phyloP scores from a whole-genome alignment of 2,888 invertebrate genomes.

The Amiota minor region DNA sequence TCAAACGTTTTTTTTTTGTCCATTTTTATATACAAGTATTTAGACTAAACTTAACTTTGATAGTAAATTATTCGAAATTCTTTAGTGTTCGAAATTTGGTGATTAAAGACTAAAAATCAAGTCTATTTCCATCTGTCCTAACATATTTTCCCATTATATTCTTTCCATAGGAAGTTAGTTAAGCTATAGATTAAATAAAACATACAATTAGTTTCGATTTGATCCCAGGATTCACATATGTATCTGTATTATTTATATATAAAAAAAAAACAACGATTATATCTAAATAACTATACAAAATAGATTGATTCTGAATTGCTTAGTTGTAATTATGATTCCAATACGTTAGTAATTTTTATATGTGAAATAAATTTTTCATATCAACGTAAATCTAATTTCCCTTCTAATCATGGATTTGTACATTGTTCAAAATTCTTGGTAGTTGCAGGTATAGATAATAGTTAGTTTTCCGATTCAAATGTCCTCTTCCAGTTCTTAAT shows the following conservation, averaged over 20 bases:
- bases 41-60: no score
- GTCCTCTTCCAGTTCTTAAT: no score
- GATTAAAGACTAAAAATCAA: no score
- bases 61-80: no score
- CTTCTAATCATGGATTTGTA: background rate
- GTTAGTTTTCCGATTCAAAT: no score
- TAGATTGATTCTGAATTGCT: no score
- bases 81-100: no score
- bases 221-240: background rate
- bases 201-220: background rate
- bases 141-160: slow-evolving; percentile 11
- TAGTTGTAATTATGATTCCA: background rate
- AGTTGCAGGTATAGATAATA: background rate
- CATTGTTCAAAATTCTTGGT: slow-evolving; percentile 8
- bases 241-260: background rate
- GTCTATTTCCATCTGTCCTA: no score
- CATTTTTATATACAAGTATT: no score
- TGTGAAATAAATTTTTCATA: background rate
- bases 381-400: background rate
- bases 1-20: no score
- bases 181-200: no score
- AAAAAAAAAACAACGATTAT: background rate
- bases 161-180: slow-evolving; percentile 25
- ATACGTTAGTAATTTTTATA: slow-evolving; percentile 5
- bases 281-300: no score